Evolutionary conservation across 2,888 invertebrate species (phyloP), one percentile per base, ranked within the genome.

Genomic region (Amiota minor): DNA sequence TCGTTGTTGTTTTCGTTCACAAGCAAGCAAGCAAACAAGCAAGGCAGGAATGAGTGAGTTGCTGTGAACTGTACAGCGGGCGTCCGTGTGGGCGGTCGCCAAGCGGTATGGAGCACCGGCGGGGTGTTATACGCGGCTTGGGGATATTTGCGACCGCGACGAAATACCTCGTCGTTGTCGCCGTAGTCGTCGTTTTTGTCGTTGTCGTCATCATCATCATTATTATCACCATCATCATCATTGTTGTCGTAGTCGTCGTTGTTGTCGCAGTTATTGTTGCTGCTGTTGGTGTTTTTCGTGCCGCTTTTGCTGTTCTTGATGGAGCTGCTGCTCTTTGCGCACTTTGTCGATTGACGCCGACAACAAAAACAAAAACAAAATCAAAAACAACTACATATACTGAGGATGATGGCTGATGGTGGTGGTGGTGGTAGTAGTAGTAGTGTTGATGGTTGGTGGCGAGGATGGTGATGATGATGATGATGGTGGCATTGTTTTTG

Each of bases 11-110:
- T 78, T 77, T 72, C 72, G 79, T 76, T 35, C 35, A 65, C n/a
- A 16, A 65, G 18, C 49, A 16, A 65, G 16, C 65, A n/a, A 59
- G 59, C 53, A 6, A 56, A 10, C 56, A 56, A 56, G 56, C 18
- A 56, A 56, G 56, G 18, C 11, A 59, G 59, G 18, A 20, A 59
- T 20, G 20, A 59, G 20, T 59, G 59, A 59, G 59, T 59, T 59
- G 16, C 20, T 16, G 18, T 59, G 65, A 65, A 65, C 47, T n/a
- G 47, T 47, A 47, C 75, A 74, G 72, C 81, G 80, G 81, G 80
- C 81, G 81, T 78, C 77, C 76, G 80, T 80, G 80, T 79, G 81
- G 80, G 82, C 82, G 83, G 82, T 74, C 78, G 77, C 75, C 76
- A 75, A 80, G 80, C 83, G 83, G 77, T 71, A 70, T 71, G 78